phyloP scores from a whole-genome alignment of 2,888 invertebrate genomes.

The Cheilosia vulpina region DNA sequence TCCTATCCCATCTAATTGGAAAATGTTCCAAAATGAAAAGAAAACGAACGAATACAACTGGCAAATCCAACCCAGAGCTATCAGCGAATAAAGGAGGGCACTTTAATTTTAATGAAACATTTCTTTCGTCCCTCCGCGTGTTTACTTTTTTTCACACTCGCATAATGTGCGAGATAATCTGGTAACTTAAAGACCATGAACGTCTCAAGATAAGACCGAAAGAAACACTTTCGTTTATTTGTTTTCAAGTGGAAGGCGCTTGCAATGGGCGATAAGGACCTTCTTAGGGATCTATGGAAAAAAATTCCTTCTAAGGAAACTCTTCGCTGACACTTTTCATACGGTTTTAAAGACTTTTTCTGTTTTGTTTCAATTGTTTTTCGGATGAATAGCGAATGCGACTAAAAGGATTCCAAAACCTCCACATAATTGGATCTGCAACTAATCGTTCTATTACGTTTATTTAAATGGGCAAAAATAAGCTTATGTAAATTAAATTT shows the following conservation, averaged over 20 bases:
- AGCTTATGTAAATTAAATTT: slow-evolving; percentile 60
- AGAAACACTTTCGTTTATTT: slow-evolving; percentile 61
- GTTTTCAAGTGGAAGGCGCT: slow-evolving; percentile 37
- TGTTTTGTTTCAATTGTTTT: slow-evolving; percentile 21
- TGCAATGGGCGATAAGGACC: slow-evolving; percentile 37
- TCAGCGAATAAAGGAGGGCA: slow-evolving; percentile 51
- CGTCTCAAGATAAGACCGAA: slow-evolving; percentile 57
- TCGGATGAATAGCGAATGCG: background rate
- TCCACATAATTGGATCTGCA: slow-evolving; percentile 52
- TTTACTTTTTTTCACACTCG: slow-evolving; percentile 35
- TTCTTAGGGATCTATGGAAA: slow-evolving; percentile 25
- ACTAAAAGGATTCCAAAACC: slow-evolving; percentile 44
- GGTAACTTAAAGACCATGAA: slow-evolving; percentile 45
- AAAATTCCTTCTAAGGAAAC: slow-evolving; percentile 13
- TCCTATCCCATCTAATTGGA: slow-evolving; percentile 16
- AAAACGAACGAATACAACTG: slow-evolving; percentile 27
- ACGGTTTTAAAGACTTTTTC: slow-evolving; percentile 9
- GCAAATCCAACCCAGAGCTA: slow-evolving; percentile 25
- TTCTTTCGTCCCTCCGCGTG: slow-evolving; percentile 4
- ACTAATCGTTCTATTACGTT: slow-evolving; percentile 58
- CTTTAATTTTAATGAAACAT: slow-evolving; percentile 62
- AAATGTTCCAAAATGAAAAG: slow-evolving; percentile 9
- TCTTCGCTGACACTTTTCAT: slow-evolving; percentile 35
- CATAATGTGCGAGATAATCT: slow-evolving; percentile 51
- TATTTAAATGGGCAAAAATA: slow-evolving; percentile 53